Evolutionary conservation across 2,888 invertebrate genomes (phyloP), one percentile per base, ranked within the genome.

Genomic region (Pachymerium ferrugineum): DNA sequence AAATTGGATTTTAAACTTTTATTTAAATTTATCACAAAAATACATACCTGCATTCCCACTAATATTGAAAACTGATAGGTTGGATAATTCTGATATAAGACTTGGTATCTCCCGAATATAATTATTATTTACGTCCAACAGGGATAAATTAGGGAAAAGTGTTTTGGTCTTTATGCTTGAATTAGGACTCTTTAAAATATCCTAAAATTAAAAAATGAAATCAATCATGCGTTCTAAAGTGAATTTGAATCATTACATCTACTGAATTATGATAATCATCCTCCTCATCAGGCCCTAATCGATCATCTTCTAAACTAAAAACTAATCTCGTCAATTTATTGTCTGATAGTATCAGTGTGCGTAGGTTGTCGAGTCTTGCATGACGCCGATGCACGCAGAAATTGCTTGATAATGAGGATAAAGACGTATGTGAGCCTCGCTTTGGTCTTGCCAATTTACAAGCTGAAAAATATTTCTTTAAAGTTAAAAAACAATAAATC

Each of bases 51-150:
- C 84, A 80, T 95, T 96, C 67, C 92, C 90, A 80, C 93, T 93
- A 70, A 98, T 88, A 82, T 97, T 97, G 42, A 98, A 86, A 42
- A 97, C 96, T n/a, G 96, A 94, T 1, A 99, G 85, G 81, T 93
- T 92, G 75, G 86, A 87, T 3, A 97, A 86, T 80, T 94, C 92
- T 78, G 93, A 90, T 73, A 98, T 88, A 74, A 91, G 90, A 0
- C 89, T 84, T 0, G 97, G 95, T 42, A 99, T 88, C 77, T 88
- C 88, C 78, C 86, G 87, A 42, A 95, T 83, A 75, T 86, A 85
- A 84, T 99, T 99, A 82, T 92, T 90, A 78, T 94, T 94, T 28
- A 98, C 89, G 82, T 98, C 97, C 80, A 99, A 83, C 91, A 96
- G 95, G 3, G 95, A 94, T 74, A 99, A 87, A 81, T 92, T 91